Conservation (phyloP, 2,888 invertebrate species). For the Neoaliturus tenellus region DNA sequence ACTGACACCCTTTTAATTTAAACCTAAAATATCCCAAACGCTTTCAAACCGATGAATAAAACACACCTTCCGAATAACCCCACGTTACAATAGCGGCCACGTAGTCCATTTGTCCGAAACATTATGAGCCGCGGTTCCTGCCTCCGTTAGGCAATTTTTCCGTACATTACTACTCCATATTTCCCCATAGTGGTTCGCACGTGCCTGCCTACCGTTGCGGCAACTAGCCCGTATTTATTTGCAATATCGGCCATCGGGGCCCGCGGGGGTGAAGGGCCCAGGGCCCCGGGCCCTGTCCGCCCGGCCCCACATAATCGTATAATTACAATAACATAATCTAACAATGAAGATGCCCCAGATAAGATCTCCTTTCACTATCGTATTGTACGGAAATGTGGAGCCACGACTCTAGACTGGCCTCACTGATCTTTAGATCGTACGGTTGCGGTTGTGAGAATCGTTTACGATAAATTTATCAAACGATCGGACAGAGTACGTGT, state of each 20-base stretch:
- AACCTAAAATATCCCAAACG: too few relatives aligned
- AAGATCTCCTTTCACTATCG: conserved; percentile 43
- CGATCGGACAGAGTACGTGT: background rate
- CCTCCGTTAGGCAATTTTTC: conserved; percentile 29
- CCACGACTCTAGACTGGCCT: background rate
- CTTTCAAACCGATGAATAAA: too few relatives aligned
- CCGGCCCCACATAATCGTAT: background rate
- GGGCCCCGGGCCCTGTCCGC: background rate
- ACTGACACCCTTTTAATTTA: too few relatives aligned
- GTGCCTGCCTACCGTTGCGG: conserved; percentile 13
- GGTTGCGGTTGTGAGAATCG: background rate
- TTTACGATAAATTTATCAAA: conserved; percentile 4
- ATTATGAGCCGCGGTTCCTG: conserved; percentile 7
- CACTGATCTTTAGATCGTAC: background rate
- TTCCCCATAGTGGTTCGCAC: background rate
- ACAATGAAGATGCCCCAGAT: conserved; percentile 46
- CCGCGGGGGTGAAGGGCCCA: conserved; percentile 5
- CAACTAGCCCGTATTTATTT: background rate
- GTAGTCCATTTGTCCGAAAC: background rate
- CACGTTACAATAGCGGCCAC: background rate
- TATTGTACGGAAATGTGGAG: conserved; percentile 39
- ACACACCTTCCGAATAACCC: background rate
- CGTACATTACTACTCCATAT: background rate
- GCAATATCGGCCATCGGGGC: conserved; percentile 25
- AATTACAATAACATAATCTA: conserved; percentile 50